Evolutionary conservation across 2,113 vertebrate genomes (phyloP), one percentile per base, ranked within the genome.

Genomic region (Tenebrosternarchus preto): DNA sequence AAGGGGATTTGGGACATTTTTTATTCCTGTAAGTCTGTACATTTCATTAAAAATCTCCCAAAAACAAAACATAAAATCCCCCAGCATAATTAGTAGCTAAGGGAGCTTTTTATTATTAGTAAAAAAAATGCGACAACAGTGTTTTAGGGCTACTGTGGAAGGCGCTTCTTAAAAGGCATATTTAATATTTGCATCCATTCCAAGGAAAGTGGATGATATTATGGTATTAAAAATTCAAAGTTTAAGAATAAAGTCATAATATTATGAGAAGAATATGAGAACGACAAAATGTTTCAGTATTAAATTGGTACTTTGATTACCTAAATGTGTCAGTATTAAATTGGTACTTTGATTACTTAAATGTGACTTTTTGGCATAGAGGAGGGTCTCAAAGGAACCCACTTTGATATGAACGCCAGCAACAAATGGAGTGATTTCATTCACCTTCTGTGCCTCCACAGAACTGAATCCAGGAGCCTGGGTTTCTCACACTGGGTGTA

Each of bases 391-490:
- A 39, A 68, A 66, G 63, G 43, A 50, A 50, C 1, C 56, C 56
- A n/a, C 6, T 66, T 33, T 39, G 64, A 39, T 68, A 19, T 19
- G 20, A 68, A 22, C 12, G 20, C 33, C 33, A 39, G 9, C 33
- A 11, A 39, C 31, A 68, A 68, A 68, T 68, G 20, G 19, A 36
- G 20, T 39, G 9, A 66, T 36, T 66, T 66, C 20, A 39, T 68
- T 68, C 64, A 68, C 64, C 15, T 67, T 67, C n/a, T 9, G 11
- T 46, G 9, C 11, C 1, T 50, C 43, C 19, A 39, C 64, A 39
- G 64, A 36, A 68, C 31, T 39, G 64, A 68, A n/a, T 68, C 64
- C 64, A 68, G 64, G 7, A 36, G 22, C 31, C 43, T 33, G 64
- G 5, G 64, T 68, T 17, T 68, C 2, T 19, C 31, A 11, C 64